Base-by-base conservation (phyloP, 1,140 invertebrate species). In the Semibalanus balanoides region DNA sequence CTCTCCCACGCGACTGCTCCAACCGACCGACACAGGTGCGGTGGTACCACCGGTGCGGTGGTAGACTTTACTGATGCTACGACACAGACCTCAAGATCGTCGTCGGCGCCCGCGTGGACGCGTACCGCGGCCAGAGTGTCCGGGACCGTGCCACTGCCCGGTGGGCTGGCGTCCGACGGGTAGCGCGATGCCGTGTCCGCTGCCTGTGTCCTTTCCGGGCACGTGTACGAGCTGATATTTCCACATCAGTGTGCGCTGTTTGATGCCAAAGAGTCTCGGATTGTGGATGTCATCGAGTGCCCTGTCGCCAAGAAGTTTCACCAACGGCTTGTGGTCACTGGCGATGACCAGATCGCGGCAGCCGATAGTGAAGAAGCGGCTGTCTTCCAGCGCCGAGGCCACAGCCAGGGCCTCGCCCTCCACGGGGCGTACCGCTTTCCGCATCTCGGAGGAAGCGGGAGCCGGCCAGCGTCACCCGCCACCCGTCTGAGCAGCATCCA, bases 221-320 rank as follows among this genome's bases (percentile, higher is more conserved):
- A 70, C 69, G 25, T 70, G 69, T 3, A 27, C 69, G 25, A 70
- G 5, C 3, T 27, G 25, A 22, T 70, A 70, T 5, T 27, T 5
- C 69, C 69, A 70, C 69, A 70, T 70, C 25, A 70, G 69, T 7
- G 69, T 70, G 7, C 69, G 69, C 69, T 70, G 69, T 70, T 70
- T 70, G 3, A 70, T 11, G 25, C 69, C 5, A 28, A 70, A 70
- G 3, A 70, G 25, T 7, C 69, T 7, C 7, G 69, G 69, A 28
- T 70, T 70, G 7, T 25, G 25, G 7, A 70, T 70, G 25, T 7
- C 69, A 28, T 3, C 28, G 25, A 70, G 69, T n/a, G 7, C 69
- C 28, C 28, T 25, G 28, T 70, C 69, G 25, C 69, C 69, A 22
- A 70, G 69, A 5, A 70, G 25, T 27, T 70, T 70, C 25, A 27